Evolutionary conservation across 2,888 invertebrate species (phyloP).

Genomic region (Platycnemis pennipes): DNA sequence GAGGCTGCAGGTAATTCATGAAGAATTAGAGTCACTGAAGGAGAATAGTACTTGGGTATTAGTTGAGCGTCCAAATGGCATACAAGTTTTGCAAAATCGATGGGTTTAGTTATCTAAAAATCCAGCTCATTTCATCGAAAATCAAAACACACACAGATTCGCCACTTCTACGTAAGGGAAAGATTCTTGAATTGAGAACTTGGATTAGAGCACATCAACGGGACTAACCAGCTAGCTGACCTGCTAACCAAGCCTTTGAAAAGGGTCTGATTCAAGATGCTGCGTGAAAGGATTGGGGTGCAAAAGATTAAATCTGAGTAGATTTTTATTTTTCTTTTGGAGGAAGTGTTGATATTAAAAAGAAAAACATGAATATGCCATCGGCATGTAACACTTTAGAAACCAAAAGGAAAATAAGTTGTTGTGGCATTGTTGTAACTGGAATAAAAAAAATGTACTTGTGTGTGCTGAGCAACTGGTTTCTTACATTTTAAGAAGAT

Average conservation of each 20-base stretch:
- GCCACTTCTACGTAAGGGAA: slow-evolving; percentile 1
- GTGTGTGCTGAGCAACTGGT: too few relatives aligned
- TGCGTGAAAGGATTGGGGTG: neutral
- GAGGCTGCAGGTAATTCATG: neutral
- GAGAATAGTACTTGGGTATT: neutral
- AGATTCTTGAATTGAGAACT: slow-evolving; percentile 2
- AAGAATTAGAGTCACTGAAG: neutral
- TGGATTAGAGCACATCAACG: slow-evolving; percentile 30
- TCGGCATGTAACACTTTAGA: too few relatives aligned
- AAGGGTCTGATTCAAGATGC: neutral
- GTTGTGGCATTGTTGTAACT: too few relatives aligned
- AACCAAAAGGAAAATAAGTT: too few relatives aligned
- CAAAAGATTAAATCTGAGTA: neutral
- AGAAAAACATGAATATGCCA: too few relatives aligned
- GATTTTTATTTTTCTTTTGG: neutral
- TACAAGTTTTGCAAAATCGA: neutral
- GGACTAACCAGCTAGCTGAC: too few relatives aligned
- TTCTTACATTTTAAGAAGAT: too few relatives aligned
- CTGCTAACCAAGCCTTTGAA: neutral
- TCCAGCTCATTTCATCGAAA: neutral
- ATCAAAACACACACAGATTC: slow-evolving; percentile 19
- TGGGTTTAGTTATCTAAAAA: slow-evolving; percentile 29
- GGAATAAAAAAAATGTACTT: neutral
- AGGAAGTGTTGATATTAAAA: slow-evolving; percentile 41
- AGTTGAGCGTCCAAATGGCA: neutral